Evolutionary conservation across 64 coral and sea anemone species (phyloP).

Genomic region (Pachyseris speciosa): DNA sequence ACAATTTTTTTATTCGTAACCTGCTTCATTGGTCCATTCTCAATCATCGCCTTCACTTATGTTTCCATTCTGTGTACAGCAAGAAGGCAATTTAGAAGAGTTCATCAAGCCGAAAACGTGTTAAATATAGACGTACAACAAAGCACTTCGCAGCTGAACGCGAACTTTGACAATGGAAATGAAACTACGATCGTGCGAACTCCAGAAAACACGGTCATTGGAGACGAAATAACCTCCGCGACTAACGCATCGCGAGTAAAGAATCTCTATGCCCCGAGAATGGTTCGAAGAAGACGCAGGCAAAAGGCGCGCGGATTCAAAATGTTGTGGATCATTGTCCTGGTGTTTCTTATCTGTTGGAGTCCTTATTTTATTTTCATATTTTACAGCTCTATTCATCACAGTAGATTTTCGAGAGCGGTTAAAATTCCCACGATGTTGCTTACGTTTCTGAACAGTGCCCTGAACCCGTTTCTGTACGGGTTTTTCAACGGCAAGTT

Average conservation of each 20-base stretch:
- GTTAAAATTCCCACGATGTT: constrained; percentile 73
- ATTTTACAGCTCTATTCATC: constrained; percentile 79
- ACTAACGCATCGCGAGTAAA: constrained; percentile 56
- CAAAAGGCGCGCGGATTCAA: constrained; percentile 73
- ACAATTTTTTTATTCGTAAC: constrained; percentile 85
- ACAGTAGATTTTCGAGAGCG: constrained; percentile 44
- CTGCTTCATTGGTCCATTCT: constrained; percentile 78
- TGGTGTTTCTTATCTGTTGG: constrained; percentile 88
- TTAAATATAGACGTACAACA: background rate
- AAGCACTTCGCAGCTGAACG: background rate
- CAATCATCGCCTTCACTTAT: constrained; percentile 74
- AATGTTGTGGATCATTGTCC: constrained; percentile 82
- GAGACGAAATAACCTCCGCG: constrained; percentile 81
- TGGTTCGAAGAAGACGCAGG: background rate
- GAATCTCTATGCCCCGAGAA: background rate
- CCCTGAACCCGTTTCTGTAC: constrained; percentile 88
- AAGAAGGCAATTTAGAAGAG: constrained; percentile 78
- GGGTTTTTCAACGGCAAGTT: constrained; percentile 89
- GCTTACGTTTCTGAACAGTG: constrained; percentile 83
- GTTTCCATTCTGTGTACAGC: constrained; percentile 87
- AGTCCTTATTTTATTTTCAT: constrained; percentile 92
- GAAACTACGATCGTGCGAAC: constrained; percentile 16
- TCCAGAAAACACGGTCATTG: constrained; percentile 50
- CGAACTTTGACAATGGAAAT: background rate
- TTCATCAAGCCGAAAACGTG: constrained; percentile 58